Conservation (phyloP, 53 echinoderm and acorn worm genomes). For the Stichopus horrens region DNA sequence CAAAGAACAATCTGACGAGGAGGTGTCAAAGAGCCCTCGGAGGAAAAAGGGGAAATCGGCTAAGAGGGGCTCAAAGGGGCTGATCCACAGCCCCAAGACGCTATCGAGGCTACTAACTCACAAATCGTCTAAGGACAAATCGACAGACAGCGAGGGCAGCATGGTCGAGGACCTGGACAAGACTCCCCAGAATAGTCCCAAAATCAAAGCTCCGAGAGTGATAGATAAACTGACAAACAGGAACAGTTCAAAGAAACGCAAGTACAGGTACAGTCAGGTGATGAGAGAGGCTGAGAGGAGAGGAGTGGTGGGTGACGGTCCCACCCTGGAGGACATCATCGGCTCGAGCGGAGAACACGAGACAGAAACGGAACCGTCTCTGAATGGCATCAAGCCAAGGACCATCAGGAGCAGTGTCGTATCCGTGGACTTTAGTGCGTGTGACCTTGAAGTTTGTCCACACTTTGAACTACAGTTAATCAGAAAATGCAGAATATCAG, state of each 20-base stretch:
- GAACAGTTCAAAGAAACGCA: conserved; percentile 60
- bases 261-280: conserved; percentile 89
- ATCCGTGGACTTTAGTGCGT: conserved; percentile 62
- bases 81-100: conserved; percentile 70
- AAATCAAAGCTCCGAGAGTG: conserved; percentile 51
- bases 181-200: conserved; percentile 49
- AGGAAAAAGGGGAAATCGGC: conserved; percentile 14
- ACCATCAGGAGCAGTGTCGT: conserved; percentile 20
- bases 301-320: conserved; percentile 54
- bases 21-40: conserved; percentile 31
- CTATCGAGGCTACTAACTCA: conserved; percentile 67
- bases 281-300: conserved; percentile 77
- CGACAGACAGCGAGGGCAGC: conserved; percentile 47
- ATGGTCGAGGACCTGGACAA: conserved; percentile 38
- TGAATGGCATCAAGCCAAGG: conserved; percentile 19
- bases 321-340: neutral
- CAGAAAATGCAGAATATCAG: conserved; percentile 86
- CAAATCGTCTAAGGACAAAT: conserved; percentile 65
- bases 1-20: conserved; percentile 31
- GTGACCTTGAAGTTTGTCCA: conserved; percentile 74
- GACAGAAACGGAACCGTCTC: neutral
- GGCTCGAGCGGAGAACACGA: neutral
- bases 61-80: conserved; percentile 62
- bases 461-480: conserved; percentile 72
- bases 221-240: conserved; percentile 69